Evolutionary conservation across 1,140 invertebrate genomes (phyloP), one percentile per base, ranked within the genome.

Genomic region (Acromyrmex charruanus): DNA sequence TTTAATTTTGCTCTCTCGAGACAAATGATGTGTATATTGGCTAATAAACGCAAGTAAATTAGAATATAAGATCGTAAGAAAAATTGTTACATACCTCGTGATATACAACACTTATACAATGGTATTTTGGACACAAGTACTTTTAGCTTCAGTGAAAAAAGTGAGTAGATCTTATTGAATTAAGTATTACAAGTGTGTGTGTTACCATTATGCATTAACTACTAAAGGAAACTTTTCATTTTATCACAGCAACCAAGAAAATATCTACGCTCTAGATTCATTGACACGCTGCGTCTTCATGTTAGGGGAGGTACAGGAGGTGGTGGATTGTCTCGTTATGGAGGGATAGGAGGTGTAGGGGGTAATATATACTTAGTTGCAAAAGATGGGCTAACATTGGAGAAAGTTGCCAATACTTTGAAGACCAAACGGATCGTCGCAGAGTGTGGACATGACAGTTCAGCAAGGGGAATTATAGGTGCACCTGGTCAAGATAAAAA

Each of bases 321-420:
- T 53, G 95, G 96, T 92, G 98, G 98, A 1, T 93, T 97, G 61
- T 97, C 97, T 0, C 96, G 96, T 89, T 98, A 97, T 94, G 98
- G 98, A 16, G 98, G 98, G 6, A 93, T 97, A 12, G 98, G 98
- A 31, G 98, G 98, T 0, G 96, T 97, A 93, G 98, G 98, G 21
- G 98, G 98, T 18, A 97, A 97, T 95, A 96, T 99, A 16, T 97
- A 96, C 92, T 95, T 98, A 21, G 92, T 97, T 53, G 97, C 97
- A 0, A 96, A 96, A 86, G 96, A 98, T 91, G 94, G 94, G 12
- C 90, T 96, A 2, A 96, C 95, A 58, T 94, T 98, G 4, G 94
- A 95, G 53, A 95, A 95, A 44, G 94, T 98, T 10, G 92, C 94
- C 18, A 94, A 93, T 71, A 95, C 95, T 86, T 94, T 96, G 91